Conservation (phyloP, 2,888 invertebrate genomes). For the Dasysyrphus tricinctus region DNA sequence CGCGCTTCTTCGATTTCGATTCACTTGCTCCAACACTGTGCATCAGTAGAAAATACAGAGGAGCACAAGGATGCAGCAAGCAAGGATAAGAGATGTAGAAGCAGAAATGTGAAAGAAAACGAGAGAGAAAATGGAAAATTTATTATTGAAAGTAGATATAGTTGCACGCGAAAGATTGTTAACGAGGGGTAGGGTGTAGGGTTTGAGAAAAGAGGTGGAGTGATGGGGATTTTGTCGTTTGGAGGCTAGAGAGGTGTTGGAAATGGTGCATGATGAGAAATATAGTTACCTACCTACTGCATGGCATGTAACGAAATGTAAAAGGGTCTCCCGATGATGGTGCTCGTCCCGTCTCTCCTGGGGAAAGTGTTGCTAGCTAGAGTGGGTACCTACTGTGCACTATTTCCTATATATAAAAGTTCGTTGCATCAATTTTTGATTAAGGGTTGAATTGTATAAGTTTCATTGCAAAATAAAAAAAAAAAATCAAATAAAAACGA, state of each 20-base stretch:
- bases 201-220: not conserved
- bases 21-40: constrained; percentile 65
- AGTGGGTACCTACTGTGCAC: constrained; percentile 57
- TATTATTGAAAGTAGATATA: constrained; percentile 69
- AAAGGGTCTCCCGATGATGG: constrained; percentile 59
- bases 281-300: constrained; percentile 14
- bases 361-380: constrained; percentile 57
- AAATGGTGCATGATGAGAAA: constrained; percentile 65
- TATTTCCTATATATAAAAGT: constrained; percentile 70
- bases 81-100: constrained; percentile 51
- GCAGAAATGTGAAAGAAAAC: constrained; percentile 52
- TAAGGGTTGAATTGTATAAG: constrained; percentile 66
- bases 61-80: constrained; percentile 39
- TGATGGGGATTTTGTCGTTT: constrained; percentile 10
- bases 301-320: constrained; percentile 64
- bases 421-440: constrained; percentile 74
- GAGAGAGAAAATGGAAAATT: constrained; percentile 70
- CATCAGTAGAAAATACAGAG: constrained; percentile 15
- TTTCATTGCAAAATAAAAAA: constrained; percentile 42
- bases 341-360: constrained; percentile 58
- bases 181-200: not conserved
- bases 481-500: not conserved
- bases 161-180: constrained; percentile 27
- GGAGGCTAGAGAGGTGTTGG: constrained; percentile 48
- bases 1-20: constrained; percentile 75